phyloP scores from a whole-genome alignment of 2,113 vertebrate genomes.

The human region GRCh38 chr17:78722001-78722500 shows the following conservation, averaged over 20 bases:
- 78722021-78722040: too few species aligned
- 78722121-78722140: slow-evolving; percentile 3
- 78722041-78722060: not conserved
- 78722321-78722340: not conserved
- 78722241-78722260: not conserved
- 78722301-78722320: not conserved
- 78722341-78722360: not conserved
- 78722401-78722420: accelerated
- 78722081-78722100: not conserved
- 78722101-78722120: not conserved
- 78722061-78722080: not conserved
- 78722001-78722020: too few species aligned
- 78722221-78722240: not conserved
- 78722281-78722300: accelerated
- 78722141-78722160: not conserved
- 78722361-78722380: not conserved
- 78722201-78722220: not conserved
- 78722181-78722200: not conserved
- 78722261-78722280: not conserved
- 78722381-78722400: not conserved
- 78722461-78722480: accelerated
- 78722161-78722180: slow-evolving; percentile 23
- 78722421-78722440: not conserved
- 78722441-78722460: not conserved
- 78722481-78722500: not conserved